phyloP scores from a whole-genome alignment of 2,113 vertebrate genomes.

The Percopsis transmontana region DNA sequence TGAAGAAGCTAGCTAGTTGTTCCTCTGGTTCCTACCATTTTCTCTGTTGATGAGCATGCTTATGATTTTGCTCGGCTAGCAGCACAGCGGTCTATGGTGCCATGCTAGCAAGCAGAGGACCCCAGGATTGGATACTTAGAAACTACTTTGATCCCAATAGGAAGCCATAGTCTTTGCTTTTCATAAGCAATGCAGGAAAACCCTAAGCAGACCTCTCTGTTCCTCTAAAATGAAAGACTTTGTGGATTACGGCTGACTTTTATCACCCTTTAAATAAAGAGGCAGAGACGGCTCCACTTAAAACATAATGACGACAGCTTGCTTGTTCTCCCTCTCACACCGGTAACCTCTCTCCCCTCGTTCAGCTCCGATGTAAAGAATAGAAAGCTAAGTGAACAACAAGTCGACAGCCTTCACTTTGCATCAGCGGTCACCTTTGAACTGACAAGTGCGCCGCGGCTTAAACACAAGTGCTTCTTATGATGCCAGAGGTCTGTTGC shows the following conservation, averaged over 20 bases:
- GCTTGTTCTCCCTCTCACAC: neutral
- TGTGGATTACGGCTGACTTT: neutral
- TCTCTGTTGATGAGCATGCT: constrained; percentile 50
- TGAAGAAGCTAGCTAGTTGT: constrained; percentile 44
- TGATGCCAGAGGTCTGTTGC: constrained; percentile 62
- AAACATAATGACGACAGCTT: neutral
- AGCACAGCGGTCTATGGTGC: constrained; percentile 44
- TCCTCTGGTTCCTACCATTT: constrained; percentile 38
- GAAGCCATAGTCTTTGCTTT: constrained; percentile 11
- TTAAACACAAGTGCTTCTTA: constrained; percentile 54
- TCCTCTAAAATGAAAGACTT: neutral
- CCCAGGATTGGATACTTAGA: constrained; percentile 47
- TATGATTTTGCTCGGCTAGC: constrained; percentile 50
- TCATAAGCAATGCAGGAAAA: constrained; percentile 6
- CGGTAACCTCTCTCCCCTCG: constrained; percentile 17
- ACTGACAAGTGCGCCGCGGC: constrained; percentile 49
- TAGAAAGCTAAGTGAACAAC: neutral
- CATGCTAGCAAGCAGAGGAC: constrained; percentile 29
- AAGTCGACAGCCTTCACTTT: neutral
- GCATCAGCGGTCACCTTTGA: constrained; percentile 61
- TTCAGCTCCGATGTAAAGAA: too few species aligned
- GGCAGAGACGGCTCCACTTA: too few species aligned
- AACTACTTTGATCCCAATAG: constrained; percentile 30
- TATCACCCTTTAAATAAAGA: neutral
- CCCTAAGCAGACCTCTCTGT: too few species aligned